Percentiles rank a stretch among this genome's conserved stretches.
These are phyloP conservation scores for Brienomyrus longianalis DNA, from an alignment of 2,113 vertebrate genomes.

Conservation along the genomic window DNA sequence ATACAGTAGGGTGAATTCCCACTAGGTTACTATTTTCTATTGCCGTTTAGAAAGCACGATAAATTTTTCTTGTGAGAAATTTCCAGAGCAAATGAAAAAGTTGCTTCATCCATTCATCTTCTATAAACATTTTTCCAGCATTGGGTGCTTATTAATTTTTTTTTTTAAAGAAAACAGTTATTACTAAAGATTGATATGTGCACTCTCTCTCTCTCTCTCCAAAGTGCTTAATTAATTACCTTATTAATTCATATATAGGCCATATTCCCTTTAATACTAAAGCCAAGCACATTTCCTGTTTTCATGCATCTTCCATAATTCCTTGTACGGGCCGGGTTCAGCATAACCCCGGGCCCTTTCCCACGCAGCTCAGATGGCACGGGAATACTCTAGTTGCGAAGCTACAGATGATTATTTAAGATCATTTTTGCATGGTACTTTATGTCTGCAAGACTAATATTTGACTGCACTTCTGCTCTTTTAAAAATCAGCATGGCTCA, in stretches of 20 bases:
- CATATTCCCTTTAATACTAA: not conserved
- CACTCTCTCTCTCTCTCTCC: not conserved
- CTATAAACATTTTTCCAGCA: not conserved
- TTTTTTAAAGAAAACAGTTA: not conserved
- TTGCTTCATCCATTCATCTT: not conserved
- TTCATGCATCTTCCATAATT: not conserved
- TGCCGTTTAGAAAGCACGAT: not conserved
- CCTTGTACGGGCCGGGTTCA: not conserved
- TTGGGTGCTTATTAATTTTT: not conserved
- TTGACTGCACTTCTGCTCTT: not conserved
- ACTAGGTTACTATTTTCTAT: not conserved
- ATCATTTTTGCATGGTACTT: not conserved
- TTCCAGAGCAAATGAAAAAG: not conserved
- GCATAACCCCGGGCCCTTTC: not conserved
- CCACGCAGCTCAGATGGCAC: not conserved
- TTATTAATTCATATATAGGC: not conserved
- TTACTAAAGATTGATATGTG: not conserved
- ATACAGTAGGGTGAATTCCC: not conserved
- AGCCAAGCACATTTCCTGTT: not conserved
- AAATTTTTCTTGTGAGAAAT: not conserved
- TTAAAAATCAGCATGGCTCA: not conserved
- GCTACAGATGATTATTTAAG: too few species aligned
- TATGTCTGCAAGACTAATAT: not conserved
- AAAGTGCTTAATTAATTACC: not conserved
- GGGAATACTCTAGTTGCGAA: too few species aligned